Conservation (phyloP, 2,888 invertebrate species). For the Peribatodes rhomboidaria region DNA sequence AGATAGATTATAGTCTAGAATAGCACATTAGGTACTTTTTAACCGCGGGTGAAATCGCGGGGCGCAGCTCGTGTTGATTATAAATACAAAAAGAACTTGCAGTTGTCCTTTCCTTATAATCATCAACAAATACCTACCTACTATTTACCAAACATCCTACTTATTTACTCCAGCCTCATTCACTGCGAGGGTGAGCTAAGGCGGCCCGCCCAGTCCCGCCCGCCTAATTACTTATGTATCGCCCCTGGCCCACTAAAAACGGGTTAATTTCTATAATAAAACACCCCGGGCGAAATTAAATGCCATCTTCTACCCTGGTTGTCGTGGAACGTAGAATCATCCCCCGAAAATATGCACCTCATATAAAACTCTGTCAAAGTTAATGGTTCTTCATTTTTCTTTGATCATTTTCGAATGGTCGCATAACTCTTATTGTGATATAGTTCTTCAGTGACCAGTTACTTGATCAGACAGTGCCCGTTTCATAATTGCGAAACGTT, state of each 20-base stretch:
- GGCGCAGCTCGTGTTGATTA: not conserved
- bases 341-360: constrained; percentile 7
- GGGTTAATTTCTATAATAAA: constrained; percentile 79
- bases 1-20: no score
- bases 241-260: constrained; percentile 69
- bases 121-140: not conserved
- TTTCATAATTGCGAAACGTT: constrained; percentile 67
- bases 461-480: constrained; percentile 53
- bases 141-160: constrained; percentile 32
- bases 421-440: constrained; percentile 11
- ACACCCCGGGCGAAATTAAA: constrained; percentile 68
- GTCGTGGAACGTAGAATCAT: constrained; percentile 35
- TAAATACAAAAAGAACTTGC: not conserved
- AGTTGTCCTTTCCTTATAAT: not conserved
- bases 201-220: constrained; percentile 55
- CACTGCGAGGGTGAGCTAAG: constrained; percentile 43
- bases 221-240: constrained; percentile 73
- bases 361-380: constrained; percentile 11
- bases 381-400: not conserved
- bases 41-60: no score
- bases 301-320: constrained; percentile 58
- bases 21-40: no score
- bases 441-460: constrained; percentile 30
- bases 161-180: constrained; percentile 46
- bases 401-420: not conserved